Evolutionary conservation across 2,113 vertebrate species (phyloP).

Genomic region (Sebastes fasciatus): DNA sequence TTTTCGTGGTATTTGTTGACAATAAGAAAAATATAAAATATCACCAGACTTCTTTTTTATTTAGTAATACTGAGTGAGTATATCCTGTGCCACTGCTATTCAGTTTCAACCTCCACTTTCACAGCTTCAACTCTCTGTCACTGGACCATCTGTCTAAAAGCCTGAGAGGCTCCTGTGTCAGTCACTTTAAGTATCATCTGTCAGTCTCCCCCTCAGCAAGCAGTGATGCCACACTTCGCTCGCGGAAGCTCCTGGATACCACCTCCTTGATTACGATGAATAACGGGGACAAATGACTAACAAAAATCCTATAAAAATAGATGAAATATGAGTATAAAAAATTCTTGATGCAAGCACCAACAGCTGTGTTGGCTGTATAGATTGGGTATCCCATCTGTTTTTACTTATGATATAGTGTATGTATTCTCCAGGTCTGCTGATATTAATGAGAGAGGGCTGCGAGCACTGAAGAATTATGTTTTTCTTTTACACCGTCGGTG

Average conservation of each 20-base stretch:
- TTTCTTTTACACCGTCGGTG: conserved; percentile 4
- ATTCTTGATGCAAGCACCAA: conserved; percentile 8
- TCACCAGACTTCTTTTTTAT: neutral
- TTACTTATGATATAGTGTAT: neutral
- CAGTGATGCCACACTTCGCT: conserved; percentile 12
- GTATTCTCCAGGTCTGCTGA: conserved; percentile 17
- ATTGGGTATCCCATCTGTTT: conserved; percentile 17
- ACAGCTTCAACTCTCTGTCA: conserved; percentile 30
- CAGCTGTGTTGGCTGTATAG: neutral
- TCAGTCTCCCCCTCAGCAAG: conserved; percentile 40
- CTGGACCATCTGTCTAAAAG: conserved; percentile 47
- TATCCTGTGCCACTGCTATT: neutral
- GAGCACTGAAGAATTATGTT: neutral
- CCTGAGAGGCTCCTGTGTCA: conserved; percentile 49
- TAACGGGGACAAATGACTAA: conserved; percentile 29
- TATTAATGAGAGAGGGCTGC: conserved; percentile 12
- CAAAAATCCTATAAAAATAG: conserved; percentile 41
- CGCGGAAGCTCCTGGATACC: conserved; percentile 23
- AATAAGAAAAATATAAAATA: neutral
- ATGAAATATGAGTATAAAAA: conserved; percentile 36
- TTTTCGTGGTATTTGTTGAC: neutral
- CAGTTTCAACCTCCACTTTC: conserved; percentile 23
- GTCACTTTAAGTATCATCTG: conserved; percentile 43
- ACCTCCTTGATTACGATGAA: conserved; percentile 22
- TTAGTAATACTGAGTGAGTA: neutral